A percentile compares a stretch with the other conserved stretches of the same genome.
Evolutionary conservation across 2,888 invertebrate species (phyloP).

Genomic region (Erynnis tages): DNA sequence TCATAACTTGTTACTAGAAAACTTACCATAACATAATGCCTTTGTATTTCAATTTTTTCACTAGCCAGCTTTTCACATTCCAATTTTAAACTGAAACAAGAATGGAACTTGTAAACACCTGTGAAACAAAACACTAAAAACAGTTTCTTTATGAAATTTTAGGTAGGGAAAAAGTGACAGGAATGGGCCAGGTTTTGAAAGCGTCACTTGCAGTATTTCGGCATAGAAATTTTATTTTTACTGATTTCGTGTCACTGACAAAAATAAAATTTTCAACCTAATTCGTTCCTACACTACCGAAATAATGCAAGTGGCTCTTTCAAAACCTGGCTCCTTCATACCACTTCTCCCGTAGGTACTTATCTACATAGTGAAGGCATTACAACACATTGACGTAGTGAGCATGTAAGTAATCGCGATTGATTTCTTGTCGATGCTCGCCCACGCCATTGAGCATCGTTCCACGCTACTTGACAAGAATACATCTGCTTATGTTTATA

Average conservation of each 20-base stretch:
- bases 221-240: too few relatives aligned
- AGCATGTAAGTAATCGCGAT: conserved; percentile 15
- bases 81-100: conserved; percentile 88
- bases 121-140: not conserved
- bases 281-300: too few relatives aligned
- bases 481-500: conserved; percentile 8
- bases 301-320: too few relatives aligned
- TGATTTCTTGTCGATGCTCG: conserved; percentile 6
- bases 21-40: conserved; percentile 95
- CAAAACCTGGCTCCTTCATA: too few relatives aligned
- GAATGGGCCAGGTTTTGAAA: too few relatives aligned
- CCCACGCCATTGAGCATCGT: conserved; percentile 1
- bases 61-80: conserved; percentile 94
- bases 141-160: too few relatives aligned
- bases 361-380: not conserved
- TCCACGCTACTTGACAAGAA: conserved; percentile 5
- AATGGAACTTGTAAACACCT: too few relatives aligned
- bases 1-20: too few relatives aligned
- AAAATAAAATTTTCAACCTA: too few relatives aligned
- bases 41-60: conserved; percentile 94
- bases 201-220: too few relatives aligned
- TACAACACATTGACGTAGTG: conserved; percentile 10
- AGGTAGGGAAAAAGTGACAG: too few relatives aligned
- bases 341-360: not conserved
- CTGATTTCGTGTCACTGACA: too few relatives aligned